Conservation (phyloP, 2,888 invertebrate genomes). For the Syrista parreyssii region DNA sequence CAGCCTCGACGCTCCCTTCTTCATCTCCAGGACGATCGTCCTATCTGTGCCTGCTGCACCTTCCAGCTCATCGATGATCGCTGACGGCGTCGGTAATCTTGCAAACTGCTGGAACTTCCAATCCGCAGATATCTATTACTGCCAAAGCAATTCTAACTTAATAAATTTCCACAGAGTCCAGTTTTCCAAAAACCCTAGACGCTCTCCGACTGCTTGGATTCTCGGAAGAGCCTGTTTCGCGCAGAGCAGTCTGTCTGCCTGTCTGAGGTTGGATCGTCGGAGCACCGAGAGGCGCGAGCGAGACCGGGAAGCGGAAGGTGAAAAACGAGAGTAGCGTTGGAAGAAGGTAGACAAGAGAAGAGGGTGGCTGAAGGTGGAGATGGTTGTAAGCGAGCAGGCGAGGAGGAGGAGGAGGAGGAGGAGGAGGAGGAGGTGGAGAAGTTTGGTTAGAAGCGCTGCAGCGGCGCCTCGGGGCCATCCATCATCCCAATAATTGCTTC, state of each 20-base stretch:
- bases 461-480: slow-evolving; percentile 62
- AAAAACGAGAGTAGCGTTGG: slow-evolving; percentile 8
- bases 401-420: slow-evolving; percentile 37
- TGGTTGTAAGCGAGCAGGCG: slow-evolving; percentile 22
- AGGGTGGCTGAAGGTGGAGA: slow-evolving; percentile 13
- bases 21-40: slow-evolving; percentile 28
- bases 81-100: too few species aligned
- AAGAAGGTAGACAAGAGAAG: slow-evolving; percentile 11
- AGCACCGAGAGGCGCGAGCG: neutral
- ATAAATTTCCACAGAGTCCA: too few species aligned
- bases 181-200: too few species aligned
- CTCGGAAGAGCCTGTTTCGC: too few species aligned
- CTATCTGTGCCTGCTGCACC: neutral
- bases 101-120: too few species aligned
- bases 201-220: too few species aligned
- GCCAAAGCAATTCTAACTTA: too few species aligned
- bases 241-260: too few species aligned
- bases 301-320: slow-evolving; percentile 13
- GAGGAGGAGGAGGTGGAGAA: slow-evolving; percentile 35
- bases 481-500: slow-evolving; percentile 63
- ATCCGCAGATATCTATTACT: too few species aligned
- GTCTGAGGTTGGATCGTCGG: too few species aligned
- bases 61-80: too few species aligned
- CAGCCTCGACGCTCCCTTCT: slow-evolving; percentile 47
- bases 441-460: slow-evolving; percentile 55